Evolutionary conservation across 2,888 invertebrate genomes (phyloP).

Genomic region (Macrosiphum euphorbiae): DNA sequence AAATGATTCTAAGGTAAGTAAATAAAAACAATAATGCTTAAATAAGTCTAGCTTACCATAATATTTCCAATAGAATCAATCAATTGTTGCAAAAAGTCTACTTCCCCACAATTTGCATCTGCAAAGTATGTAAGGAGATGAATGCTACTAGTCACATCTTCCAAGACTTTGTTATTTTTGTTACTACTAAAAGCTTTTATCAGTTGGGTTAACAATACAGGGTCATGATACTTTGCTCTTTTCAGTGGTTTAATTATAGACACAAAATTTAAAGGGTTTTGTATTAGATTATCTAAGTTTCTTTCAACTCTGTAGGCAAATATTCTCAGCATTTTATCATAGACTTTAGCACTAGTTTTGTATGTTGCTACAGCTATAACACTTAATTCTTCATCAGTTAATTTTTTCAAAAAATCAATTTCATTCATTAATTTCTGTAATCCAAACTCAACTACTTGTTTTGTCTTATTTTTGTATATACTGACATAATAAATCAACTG

Average conservation of each 20-base stretch:
- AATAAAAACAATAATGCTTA: not conserved
- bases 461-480: constrained; percentile 45
- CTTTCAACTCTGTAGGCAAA: constrained; percentile 51
- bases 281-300: constrained; percentile 42
- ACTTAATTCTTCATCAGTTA: constrained; percentile 56
- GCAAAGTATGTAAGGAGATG: constrained; percentile 59
- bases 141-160: constrained; percentile 50
- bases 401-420: constrained; percentile 35
- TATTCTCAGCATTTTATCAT: constrained; percentile 58
- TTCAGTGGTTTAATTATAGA: constrained; percentile 52
- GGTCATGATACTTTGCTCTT: constrained; percentile 62
- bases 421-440: constrained; percentile 58
- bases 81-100: constrained; percentile 39
- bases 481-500: constrained; percentile 57
- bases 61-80: constrained; percentile 50
- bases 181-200: constrained; percentile 3
- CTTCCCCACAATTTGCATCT: constrained; percentile 53
- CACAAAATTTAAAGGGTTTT: constrained; percentile 34
- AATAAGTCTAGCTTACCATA: constrained; percentile 43
- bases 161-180: constrained; percentile 22
- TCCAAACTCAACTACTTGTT: constrained; percentile 21
- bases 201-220: constrained; percentile 7
- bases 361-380: constrained; percentile 47
- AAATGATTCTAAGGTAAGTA: not conserved
- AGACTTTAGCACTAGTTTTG: constrained; percentile 47